Base-by-base conservation (phyloP, 2,113 vertebrate genomes). In the Cebus imitator region DNA sequence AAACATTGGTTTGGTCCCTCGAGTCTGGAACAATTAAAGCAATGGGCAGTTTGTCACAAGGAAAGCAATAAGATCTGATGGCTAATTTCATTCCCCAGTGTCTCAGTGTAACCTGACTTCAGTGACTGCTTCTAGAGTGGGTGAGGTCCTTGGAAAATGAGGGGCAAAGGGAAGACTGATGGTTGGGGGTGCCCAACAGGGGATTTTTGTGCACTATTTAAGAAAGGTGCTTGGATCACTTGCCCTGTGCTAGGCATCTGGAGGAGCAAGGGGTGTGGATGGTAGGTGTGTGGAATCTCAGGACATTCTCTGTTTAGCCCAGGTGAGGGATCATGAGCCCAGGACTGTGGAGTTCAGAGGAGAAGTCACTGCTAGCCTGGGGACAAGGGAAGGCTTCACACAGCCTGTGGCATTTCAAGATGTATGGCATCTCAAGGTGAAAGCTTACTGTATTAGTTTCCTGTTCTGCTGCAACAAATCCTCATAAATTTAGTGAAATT, bases 11-110 rank as follows among this genome's bases (percentile, higher is more conserved):
- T 10, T 48, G 96, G 79, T 40, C 94, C 57, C 85, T 21, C 72
- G 61, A 95, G 66, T 86, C 82, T 48, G 6, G 30, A 93, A 66
- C 73, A 96, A 86, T 97, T 95, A 96, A 98, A 92, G 58, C 43
- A 85, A 61, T 48, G 79, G 85, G 87, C 76, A 55, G 55, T 93
- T 89, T 79, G 90, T 96, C 76, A 90, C 87, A 27, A 86, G 66
- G 73, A 27, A 78, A 76, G 91, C 20, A 13, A 50, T 11, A 5
- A 7, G 32, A n/a, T 55, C 73, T 52, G 37, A 68, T 10, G 48
- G 45, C 70, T 92, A 45, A 90, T 75, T 90, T 89, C 57, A 37
- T 55, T 73, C 48, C 61, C 68, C 73, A 13, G 3, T 25, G 27
- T 35, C 76, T 66, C 25, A 0, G 35, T 2, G 18, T 21, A 4